Percentiles rank a stretch among this genome's conserved stretches.
Conservation (phyloP, 2,113 vertebrate genomes). For the Pseudopodoces humilis region DNA sequence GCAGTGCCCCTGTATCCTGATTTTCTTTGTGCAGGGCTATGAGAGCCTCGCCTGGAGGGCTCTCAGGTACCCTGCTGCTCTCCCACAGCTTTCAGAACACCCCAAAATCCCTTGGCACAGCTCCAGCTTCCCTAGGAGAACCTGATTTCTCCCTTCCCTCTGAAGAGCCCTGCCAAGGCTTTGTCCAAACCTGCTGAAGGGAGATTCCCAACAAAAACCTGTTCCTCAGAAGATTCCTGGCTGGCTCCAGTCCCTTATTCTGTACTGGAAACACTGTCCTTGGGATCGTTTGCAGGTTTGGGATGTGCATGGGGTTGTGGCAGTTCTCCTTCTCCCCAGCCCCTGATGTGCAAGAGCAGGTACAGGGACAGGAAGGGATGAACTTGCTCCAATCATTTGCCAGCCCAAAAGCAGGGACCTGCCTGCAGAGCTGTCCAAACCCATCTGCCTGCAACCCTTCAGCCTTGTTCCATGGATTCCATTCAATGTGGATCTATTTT, state of each 20-base stretch:
- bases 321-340: not conserved
- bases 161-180: not conserved
- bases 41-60: not conserved
- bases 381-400: not conserved
- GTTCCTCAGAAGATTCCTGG: not conserved
- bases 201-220: not conserved
- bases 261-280: not conserved
- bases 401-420: not conserved
- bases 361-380: not conserved
- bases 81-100: accelerated
- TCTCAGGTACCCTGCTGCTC: not conserved
- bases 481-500: not conserved
- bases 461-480: not conserved
- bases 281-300: not conserved
- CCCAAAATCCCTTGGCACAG: not conserved
- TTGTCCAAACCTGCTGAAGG: not conserved
- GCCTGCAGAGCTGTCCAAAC: not conserved
- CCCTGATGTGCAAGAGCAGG: not conserved
- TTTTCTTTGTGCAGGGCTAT: not conserved
- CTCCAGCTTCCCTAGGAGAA: not conserved
- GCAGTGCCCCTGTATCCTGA: not conserved
- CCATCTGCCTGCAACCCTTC: not conserved
- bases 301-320: accelerated
- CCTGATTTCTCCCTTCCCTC: not conserved
- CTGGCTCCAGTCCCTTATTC: not conserved